Base-by-base conservation (phyloP, 23 tunicate species). In the Trididemnum clinides region DNA sequence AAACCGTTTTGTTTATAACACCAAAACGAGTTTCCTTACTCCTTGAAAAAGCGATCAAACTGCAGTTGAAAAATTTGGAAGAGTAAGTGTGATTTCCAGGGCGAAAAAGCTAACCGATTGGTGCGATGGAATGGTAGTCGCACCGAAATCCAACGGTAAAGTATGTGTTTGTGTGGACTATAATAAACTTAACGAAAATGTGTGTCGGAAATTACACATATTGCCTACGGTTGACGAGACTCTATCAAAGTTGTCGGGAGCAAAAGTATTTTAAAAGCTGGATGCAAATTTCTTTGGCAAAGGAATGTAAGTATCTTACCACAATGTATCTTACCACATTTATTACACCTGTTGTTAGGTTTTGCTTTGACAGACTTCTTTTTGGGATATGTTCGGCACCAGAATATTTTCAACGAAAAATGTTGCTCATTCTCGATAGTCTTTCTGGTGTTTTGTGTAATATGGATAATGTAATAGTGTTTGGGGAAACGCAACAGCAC, bases 101-200 rank as follows among this genome's bases (percentile, higher is more conserved):
- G 70, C 51, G 1, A 74, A 33, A 2, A 10, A 54, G 2, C 85
- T 85, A 31, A 81, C 76, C 3, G 76, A 63, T 25, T 81, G 76
- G 86, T 81, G 86, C 34, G 7, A 33, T n/a, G 75, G 54, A 1
- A 86, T 86, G 71, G 90, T 86, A 27, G 85, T 86, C 15, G 90
- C 79, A 23, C 84, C 77, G 30, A 86, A 86, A 28, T 19, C 34
- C 20, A 59, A 57, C 51, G 85, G 74, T 4, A 76, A 78, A 15
- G 84, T 85, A 2, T 22, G 84, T 80, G 57, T 85, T 5, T 85
- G 84, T 57, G 89, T 78, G 21, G 88, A 84, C 30, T 84, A 31
- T 36, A 83, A 80, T 6, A 39, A 44, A 10, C 28, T 83, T 10
- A 83, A 83, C 65, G 32, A 83, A 32, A 20, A 34, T 23, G 30